These are phyloP conservation scores for Chaetodon trifascialis DNA, from an alignment of 2,113 vertebrate species.

Conservation along the genomic window DNA sequence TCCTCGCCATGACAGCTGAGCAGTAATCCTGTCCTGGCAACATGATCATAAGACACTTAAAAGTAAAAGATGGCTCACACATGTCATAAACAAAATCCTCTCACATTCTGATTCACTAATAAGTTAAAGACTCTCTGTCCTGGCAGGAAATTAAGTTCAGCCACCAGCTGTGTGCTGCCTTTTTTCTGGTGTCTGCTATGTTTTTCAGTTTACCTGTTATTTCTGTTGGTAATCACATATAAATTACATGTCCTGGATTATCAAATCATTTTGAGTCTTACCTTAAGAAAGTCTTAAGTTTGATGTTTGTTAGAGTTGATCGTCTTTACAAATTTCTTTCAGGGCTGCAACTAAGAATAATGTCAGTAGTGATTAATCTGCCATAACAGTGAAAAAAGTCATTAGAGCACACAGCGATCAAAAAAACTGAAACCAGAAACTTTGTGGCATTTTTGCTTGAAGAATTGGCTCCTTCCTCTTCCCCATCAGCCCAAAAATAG, in stretches of 20 bases:
- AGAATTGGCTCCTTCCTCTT: not conserved
- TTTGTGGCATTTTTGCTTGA: not conserved
- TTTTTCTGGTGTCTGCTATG: not conserved
- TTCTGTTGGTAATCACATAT: not conserved
- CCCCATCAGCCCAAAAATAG: constrained; percentile 6
- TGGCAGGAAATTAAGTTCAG: constrained; percentile 17
- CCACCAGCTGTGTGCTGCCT: not conserved
- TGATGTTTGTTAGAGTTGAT: not conserved
- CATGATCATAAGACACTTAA: constrained; percentile 43
- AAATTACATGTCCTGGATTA: not conserved
- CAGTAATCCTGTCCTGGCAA: constrained; percentile 57
- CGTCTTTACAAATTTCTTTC: not conserved
- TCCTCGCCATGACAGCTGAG: constrained; percentile 48
- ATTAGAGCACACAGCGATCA: no score
- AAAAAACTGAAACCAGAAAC: not conserved
- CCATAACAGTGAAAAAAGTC: no score
- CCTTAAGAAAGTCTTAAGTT: not conserved
- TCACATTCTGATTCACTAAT: constrained; percentile 22
- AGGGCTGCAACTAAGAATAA: not conserved
- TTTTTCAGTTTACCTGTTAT: not conserved
- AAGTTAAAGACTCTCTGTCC: constrained; percentile 15
- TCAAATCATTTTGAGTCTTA: no score
- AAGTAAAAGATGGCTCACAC: constrained; percentile 38
- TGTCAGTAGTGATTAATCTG: not conserved
- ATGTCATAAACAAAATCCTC: constrained; percentile 36